Evolutionary conservation across 2,113 vertebrate genomes (phyloP), one percentile per base, ranked within the genome.

Genomic region (Cisticola juncidis): DNA sequence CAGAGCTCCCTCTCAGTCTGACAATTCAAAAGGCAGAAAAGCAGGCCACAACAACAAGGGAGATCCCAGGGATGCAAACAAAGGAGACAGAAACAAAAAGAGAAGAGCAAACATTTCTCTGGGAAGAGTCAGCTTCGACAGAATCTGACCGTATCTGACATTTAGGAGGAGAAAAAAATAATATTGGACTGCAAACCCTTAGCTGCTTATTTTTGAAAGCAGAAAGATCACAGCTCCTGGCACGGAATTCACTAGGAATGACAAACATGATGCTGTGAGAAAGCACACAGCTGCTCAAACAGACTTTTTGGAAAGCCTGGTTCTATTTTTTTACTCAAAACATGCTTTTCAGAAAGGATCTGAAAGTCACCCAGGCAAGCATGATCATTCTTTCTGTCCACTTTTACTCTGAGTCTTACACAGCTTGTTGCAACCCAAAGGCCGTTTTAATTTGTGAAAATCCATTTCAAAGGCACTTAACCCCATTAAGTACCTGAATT

Each of bases 261-360:
- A 62, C 61, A 87, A 91, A 74, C 35, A 56, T 2, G 3, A 47
- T 4, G 8, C 81, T 45, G 7, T 72, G 78, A 95, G 84, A 91
- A 91, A 84, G 80, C 25, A 81, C 57, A 66, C 87, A 96, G 92
- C 92, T 96, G 81, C 78, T 94, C 88, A 95, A 89, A 95, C 22
- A 94, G 84, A 70, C 78, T 60, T 83, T 40, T 20, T 73, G 73
- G 72, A 88, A 91, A 89, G 48, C 51, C 24, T 44, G 26, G 33
- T 21, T 36, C 23, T 50, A 9, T 9, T 48, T 78, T 85, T 86
- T 66, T 2, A 77, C 40, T 81, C 62, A 62, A 86, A 61, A 65
- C 24, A 33, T 15, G 13, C 26, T 71, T 94, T 85, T 68, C 21
- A 81, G 21, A 86, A 95, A 64, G 19, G 31, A 73, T 57, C 26